Conservation (phyloP, 2,113 vertebrate species). For the Thymallus thymallus region DNA sequence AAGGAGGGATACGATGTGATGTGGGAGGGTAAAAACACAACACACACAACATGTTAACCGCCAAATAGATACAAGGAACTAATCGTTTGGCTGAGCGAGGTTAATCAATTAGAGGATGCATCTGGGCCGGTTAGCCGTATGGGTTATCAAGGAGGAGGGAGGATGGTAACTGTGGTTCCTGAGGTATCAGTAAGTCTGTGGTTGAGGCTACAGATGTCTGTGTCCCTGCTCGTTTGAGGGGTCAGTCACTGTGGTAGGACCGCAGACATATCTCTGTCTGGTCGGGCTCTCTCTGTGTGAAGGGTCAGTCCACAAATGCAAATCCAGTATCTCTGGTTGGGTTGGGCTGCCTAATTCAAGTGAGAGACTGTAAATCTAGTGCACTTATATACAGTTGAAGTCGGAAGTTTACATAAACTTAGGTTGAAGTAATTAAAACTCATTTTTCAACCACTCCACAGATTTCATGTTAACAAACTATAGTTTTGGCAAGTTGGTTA, state of each 20-base stretch:
- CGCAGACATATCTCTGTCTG: conserved; percentile 43
- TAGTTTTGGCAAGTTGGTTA: too few species aligned
- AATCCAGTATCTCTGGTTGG: conserved; percentile 5
- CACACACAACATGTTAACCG: neutral
- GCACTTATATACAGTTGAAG: too few species aligned
- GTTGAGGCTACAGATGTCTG: neutral
- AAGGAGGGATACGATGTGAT: conserved; percentile 32
- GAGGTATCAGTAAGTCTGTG: neutral
- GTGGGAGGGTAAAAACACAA: conserved; percentile 12
- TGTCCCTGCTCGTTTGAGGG: neutral
- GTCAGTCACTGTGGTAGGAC: neutral
- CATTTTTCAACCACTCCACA: too few species aligned
- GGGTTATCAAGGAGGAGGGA: neutral
- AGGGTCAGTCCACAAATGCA: conserved; percentile 23
- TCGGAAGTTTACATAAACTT: too few species aligned
- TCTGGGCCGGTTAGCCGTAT: neutral
- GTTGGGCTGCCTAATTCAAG: conserved; percentile 27
- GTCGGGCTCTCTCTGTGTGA: conserved; percentile 11
- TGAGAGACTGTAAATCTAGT: conserved; percentile 23
- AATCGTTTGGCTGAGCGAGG: neutral
- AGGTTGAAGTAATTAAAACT: too few species aligned
- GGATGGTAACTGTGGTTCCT: neutral
- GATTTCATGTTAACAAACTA: too few species aligned
- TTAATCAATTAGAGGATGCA: neutral
- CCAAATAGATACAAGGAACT: neutral